Conservation (phyloP, 1,140 invertebrate species). For the Homalodisca vitripennis region DNA sequence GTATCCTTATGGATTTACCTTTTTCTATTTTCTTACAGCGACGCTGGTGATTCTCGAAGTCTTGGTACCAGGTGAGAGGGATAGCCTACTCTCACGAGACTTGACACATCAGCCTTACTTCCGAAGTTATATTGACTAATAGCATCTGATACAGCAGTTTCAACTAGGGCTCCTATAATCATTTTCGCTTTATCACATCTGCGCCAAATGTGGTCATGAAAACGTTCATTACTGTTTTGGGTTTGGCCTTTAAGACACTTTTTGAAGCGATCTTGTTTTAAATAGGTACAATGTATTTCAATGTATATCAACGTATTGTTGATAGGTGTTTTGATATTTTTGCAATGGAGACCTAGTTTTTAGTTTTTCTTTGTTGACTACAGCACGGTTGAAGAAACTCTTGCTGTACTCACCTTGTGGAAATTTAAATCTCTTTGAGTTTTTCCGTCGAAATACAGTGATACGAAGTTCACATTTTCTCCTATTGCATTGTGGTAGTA, state of each 20-base stretch:
- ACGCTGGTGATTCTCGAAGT: background rate
- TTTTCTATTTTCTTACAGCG: background rate
- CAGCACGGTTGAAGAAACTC: background rate
- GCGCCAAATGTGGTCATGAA: background rate
- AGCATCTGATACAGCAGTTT: background rate
- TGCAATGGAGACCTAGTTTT: background rate
- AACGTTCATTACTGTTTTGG: background rate
- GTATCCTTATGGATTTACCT: background rate
- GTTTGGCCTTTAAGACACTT: background rate
- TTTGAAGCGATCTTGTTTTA: background rate
- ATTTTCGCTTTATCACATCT: background rate
- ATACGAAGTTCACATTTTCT: background rate
- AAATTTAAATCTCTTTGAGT: background rate
- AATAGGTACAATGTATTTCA: background rate
- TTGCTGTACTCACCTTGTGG: background rate
- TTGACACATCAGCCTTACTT: background rate
- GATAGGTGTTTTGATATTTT: background rate
- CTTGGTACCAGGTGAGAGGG: background rate
- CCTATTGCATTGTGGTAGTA: background rate
- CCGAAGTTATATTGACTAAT: background rate
- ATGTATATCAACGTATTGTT: background rate
- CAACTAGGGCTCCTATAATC: background rate
- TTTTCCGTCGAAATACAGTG: background rate
- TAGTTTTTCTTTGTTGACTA: background rate
- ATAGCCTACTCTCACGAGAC: background rate